Conservation (phyloP, 1,140 invertebrate genomes). For the Megalopta genalis region DNA sequence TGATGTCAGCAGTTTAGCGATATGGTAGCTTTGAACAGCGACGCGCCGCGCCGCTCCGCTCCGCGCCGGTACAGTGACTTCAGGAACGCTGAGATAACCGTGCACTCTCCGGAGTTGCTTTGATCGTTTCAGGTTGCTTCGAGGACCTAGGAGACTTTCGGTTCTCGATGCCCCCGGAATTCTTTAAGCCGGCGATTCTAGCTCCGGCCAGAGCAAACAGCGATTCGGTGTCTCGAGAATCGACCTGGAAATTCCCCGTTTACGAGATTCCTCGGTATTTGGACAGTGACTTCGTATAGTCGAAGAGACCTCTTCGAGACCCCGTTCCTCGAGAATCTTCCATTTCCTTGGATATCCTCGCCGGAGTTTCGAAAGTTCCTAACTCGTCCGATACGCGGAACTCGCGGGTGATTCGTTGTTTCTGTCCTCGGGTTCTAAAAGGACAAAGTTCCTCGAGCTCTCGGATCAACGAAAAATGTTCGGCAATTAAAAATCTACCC, state of each 20-base stretch:
- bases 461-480: no score
- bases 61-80: slow-evolving; percentile 14
- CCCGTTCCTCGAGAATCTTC: no score
- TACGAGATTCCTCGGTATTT: not conserved
- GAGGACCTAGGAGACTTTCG: not conserved
- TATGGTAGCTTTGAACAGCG: slow-evolving; percentile 24
- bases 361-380: no score
- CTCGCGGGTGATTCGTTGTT: no score
- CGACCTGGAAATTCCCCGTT: not conserved
- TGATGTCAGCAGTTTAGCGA: slow-evolving; percentile 46
- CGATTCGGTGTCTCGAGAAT: not conserved
- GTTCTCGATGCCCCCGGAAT: not conserved
- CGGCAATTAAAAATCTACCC: no score
- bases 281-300: not conserved
- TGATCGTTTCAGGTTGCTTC: not conserved
- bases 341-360: no score
- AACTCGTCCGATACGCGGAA: no score
- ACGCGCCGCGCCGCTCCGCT: not conserved
- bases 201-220: not conserved
- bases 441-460: no score
- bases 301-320: no score
- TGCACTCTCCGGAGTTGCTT: slow-evolving; percentile 9
- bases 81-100: slow-evolving; percentile 24
- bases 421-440: no score
- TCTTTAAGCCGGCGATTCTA: not conserved